These are phyloP conservation scores for Luidia sarsii DNA, from an alignment of 53 echinoderm and acorn worm species.

Conservation along the genomic window DNA sequence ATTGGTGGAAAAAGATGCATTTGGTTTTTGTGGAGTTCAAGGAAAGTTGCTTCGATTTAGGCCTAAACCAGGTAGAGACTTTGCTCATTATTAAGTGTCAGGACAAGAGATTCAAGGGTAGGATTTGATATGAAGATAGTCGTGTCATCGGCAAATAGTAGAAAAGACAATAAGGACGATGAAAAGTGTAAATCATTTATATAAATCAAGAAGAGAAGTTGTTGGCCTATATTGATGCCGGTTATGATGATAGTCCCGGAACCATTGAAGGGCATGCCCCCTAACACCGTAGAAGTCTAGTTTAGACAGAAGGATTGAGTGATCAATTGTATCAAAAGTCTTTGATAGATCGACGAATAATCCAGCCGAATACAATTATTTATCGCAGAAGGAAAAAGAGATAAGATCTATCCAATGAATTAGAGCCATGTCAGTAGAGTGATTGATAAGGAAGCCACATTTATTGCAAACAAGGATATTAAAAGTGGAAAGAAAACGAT, in stretches of 20 bases:
- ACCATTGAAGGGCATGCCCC: neutral
- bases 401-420: neutral
- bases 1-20: neutral
- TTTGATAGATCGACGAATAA: constrained; percentile 9
- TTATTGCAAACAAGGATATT: constrained; percentile 1
- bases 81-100: neutral
- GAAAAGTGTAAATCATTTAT: too few relatives aligned
- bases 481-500: constrained; percentile 18
- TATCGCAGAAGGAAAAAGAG: neutral
- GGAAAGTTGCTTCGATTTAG: neutral
- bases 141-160: too few relatives aligned
- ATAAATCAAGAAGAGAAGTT: too few relatives aligned
- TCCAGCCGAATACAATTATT: neutral
- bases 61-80: constrained; percentile 1
- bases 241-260: neutral
- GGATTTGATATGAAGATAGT: too few relatives aligned
- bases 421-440: constrained; percentile 43
- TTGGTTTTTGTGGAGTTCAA: neutral
- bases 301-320: neutral
- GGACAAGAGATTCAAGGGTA: too few relatives aligned
- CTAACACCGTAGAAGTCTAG: neutral
- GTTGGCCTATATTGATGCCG: neutral
- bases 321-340: constrained; percentile 7
- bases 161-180: too few relatives aligned
- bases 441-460: constrained; percentile 23